phyloP scores from a whole-genome alignment of 1,140 invertebrate genomes.

The Augochlora pura region DNA sequence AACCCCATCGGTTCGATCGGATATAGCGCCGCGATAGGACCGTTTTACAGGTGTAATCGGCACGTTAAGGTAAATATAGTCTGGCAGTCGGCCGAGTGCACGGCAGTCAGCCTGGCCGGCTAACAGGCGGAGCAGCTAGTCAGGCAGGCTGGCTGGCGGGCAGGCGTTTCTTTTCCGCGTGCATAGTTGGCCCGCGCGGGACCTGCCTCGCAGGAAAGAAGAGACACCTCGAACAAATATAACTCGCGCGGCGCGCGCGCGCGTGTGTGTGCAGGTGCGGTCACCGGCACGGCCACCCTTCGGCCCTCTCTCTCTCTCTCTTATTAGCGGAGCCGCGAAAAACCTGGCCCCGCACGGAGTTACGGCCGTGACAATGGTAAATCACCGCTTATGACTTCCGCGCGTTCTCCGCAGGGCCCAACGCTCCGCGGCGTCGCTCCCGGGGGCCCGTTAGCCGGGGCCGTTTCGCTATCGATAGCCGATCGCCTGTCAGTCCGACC shows the following conservation, averaged over 20 bases:
- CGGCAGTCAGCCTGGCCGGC: slow-evolving; percentile 43
- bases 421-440: not conserved
- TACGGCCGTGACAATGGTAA: slow-evolving; percentile 64
- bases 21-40: slow-evolving; percentile 17
- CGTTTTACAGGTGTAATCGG: slow-evolving; percentile 71
- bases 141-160: too few species aligned
- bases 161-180: slow-evolving; percentile 67
- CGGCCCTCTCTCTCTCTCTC: not conserved
- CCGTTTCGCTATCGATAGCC: slow-evolving; percentile 11
- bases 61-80: slow-evolving; percentile 74
- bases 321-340: slow-evolving; percentile 47
- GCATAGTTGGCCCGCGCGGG: slow-evolving; percentile 69
- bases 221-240: slow-evolving; percentile 61
- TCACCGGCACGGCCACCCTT: slow-evolving; percentile 41
- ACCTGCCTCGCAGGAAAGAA: slow-evolving; percentile 58
- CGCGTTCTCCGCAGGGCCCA: not conserved
- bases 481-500: slow-evolving; percentile 25
- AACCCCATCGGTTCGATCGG: slow-evolving; percentile 15
- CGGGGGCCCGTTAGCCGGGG: slow-evolving; percentile 22
- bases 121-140: not conserved
- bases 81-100: slow-evolving; percentile 72
- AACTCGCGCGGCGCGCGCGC: slow-evolving; percentile 30
- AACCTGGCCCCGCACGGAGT: slow-evolving; percentile 45
- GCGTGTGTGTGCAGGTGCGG: slow-evolving; percentile 49
- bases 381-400: slow-evolving; percentile 56